Conservation (phyloP, 2,113 vertebrate species). For the Clarias batrachus region DNA sequence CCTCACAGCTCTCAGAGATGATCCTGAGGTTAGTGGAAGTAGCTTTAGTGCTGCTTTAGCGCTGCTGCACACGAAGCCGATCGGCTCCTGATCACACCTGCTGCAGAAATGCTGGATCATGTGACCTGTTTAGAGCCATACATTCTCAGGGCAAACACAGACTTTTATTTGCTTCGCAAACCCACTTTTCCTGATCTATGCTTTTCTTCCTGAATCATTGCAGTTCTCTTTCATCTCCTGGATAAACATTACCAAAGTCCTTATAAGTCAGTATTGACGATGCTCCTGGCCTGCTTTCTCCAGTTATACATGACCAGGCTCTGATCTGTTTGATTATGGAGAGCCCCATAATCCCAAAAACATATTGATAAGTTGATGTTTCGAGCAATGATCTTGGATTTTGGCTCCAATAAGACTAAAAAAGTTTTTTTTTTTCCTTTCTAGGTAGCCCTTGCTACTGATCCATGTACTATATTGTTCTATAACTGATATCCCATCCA, state of each 20-base stretch:
- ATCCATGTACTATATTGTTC: neutral
- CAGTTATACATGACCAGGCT: neutral
- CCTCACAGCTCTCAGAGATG: neutral
- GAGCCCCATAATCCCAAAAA: neutral
- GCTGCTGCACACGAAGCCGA: neutral
- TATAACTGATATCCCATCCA: neutral
- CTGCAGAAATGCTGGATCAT: neutral
- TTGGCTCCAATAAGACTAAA: neutral
- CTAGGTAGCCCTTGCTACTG: neutral
- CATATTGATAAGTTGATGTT: neutral
- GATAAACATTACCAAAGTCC: constrained; percentile 24
- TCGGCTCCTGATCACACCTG: neutral
- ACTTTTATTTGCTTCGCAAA: neutral
- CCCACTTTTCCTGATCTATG: neutral
- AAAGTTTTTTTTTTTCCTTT: neutral
- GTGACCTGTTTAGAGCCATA: neutral
- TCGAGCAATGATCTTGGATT: neutral
- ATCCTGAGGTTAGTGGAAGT: neutral
- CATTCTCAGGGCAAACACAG: neutral
- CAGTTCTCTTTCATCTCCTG: constrained; percentile 31
- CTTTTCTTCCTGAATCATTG: constrained; percentile 11
- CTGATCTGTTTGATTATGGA: neutral
- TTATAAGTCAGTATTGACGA: neutral
- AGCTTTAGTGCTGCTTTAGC: neutral
- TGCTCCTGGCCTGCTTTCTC: neutral